A percentile compares a stretch with the other conserved stretches of the same genome.
Evolutionary conservation across 2,888 invertebrate species (phyloP).

Genomic region (Troides aeacus): DNA sequence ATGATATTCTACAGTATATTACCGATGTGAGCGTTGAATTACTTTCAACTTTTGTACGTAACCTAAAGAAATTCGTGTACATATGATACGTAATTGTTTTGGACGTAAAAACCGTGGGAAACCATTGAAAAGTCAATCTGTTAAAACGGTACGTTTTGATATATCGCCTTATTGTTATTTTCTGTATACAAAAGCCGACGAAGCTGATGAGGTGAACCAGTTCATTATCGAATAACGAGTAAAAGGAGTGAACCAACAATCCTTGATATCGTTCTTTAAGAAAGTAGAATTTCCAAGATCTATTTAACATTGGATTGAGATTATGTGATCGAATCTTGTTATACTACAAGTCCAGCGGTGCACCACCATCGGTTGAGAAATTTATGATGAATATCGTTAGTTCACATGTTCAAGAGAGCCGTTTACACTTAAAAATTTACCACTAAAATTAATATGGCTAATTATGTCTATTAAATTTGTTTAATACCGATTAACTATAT

Average conservation of each 20-base stretch:
- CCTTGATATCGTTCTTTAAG: conserved; percentile 5
- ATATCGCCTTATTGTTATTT: conserved; percentile 13
- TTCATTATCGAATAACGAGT: conserved; percentile 14
- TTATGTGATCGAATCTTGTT: neutral
- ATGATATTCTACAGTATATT: too few relatives aligned
- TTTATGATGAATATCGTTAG: too few relatives aligned
- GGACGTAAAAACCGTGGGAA: neutral
- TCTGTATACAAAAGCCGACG: neutral
- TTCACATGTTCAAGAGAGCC: too few relatives aligned
- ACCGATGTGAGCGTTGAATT: neutral
- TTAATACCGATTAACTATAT: too few relatives aligned
- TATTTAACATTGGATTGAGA: conserved; percentile 3
- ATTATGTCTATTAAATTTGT: too few relatives aligned
- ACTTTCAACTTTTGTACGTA: neutral
- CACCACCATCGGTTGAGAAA: too few relatives aligned
- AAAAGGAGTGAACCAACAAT: conserved; percentile 11
- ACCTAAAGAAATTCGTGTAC: neutral
- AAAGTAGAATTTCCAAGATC: conserved; percentile 22
- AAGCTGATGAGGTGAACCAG: conserved; percentile 13
- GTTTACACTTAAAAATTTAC: too few relatives aligned
- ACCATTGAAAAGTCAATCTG: neutral
- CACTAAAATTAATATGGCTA: too few relatives aligned
- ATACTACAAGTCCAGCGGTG: too few relatives aligned
- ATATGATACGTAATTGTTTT: neutral
- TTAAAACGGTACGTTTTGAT: neutral